Conservation (phyloP, 2,113 vertebrate species). For the Dipodomys ordii region DNA sequence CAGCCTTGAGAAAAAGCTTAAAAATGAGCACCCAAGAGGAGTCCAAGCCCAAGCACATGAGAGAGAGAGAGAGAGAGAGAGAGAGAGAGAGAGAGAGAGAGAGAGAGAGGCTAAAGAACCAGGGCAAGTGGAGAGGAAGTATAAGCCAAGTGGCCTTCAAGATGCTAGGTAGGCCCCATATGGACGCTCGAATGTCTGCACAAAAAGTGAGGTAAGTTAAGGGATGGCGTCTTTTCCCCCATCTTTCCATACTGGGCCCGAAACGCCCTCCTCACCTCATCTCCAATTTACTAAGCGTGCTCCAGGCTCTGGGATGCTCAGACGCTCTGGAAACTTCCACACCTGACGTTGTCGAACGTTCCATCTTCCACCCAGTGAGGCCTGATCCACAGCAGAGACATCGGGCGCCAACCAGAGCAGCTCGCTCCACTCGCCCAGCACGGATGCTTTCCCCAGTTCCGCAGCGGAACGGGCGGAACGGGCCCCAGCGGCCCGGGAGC, state of each 20-base stretch:
- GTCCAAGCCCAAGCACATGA: no score
- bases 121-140: background rate
- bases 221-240: background rate
- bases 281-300: background rate
- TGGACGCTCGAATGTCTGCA: background rate
- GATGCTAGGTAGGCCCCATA: background rate
- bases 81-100: no score
- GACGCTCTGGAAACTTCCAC: background rate
- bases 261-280: background rate
- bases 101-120: background rate
- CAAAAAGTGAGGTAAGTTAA: background rate
- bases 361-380: background rate
- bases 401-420: background rate
- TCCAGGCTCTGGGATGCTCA: slow-evolving; percentile 18
- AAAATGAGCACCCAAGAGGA: no score
- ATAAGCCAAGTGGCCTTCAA: background rate
- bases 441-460: no score
- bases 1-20: no score
- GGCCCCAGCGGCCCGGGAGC: background rate
- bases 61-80: no score
- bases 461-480: no score
- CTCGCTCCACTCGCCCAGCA: background rate
- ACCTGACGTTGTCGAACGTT: background rate
- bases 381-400: background rate
- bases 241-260: background rate